Evolutionary conservation across 2,797 vertebrate genomes (phyloP), one percentile per base, ranked within the genome.

Genomic region (Pristis pectinata): DNA sequence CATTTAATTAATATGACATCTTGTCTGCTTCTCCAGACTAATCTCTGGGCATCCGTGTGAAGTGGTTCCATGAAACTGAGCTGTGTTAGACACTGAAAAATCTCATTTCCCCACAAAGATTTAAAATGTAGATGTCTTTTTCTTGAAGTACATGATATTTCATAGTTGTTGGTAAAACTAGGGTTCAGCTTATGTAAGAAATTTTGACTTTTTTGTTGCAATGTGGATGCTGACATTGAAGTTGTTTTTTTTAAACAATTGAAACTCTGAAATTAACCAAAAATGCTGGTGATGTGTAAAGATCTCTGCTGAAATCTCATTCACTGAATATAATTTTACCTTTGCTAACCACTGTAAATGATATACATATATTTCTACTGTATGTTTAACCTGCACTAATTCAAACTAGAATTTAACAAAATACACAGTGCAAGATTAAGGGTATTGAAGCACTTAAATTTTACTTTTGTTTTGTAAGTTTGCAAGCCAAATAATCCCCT

Each of bases 1-100:
- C 19, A 7, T 64, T 91, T 91, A 64, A 91, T 91, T 91, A 91
- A 41, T n/a, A 37, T 91, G 59, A 41, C 87, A 91, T 91, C 87
- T 67, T 19, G 64, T 64, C n/a, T 67, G n/a, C 11, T 19, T 79
- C 59, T 91, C n/a, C 37, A 59, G 87, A 91, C 19, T 41, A 41
- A 41, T 67, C 59, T 91, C 59, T 91, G 87, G 61, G 87, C 61
- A 67, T 91, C 87, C 10, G 24, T 67, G 19, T 41, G 64, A 67
- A 41, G 61, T 91, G 59, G 6, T 41, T 64, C n/a, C 19, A 9
- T 91, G 56, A 22, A n/a, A 37, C 17, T 64, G 59, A 91, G 61
- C 59, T 91, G 53, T 8, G 37, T 7, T 91, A 3, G 19, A 91
- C 87, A 91, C 17, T 24, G n/a, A 37, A 67, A 91, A 41, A 91